A percentile compares a stretch with the other conserved stretches of the same genome.
Conservation (phyloP, 2,797 vertebrate genomes). For the Rachycentron canadum region DNA sequence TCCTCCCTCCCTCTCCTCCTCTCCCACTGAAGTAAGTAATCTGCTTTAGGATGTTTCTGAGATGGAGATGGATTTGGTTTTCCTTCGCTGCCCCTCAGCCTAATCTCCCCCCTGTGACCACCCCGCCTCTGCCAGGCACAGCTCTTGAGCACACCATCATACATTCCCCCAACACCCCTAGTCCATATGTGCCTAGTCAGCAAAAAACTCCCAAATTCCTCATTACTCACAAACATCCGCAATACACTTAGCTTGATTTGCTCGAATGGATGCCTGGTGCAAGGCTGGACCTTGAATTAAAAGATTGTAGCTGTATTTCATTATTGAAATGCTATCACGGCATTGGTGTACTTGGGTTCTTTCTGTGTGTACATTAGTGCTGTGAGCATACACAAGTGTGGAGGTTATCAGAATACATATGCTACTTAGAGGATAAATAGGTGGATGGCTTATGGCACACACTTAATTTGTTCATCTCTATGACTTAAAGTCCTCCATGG, state of each 20-base stretch:
- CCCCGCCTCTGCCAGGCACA: slow-evolving; percentile 64
- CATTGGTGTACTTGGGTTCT: slow-evolving; percentile 7
- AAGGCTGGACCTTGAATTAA: slow-evolving; percentile 61
- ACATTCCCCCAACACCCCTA: slow-evolving; percentile 25
- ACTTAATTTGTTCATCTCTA: slow-evolving; percentile 34
- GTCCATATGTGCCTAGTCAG: slow-evolving; percentile 75
- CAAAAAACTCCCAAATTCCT: slow-evolving; percentile 82
- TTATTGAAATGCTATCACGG: slow-evolving; percentile 33
- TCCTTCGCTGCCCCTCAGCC: slow-evolving; percentile 79
- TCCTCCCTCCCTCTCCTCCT: slow-evolving; percentile 33
- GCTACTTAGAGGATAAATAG: slow-evolving; percentile 24
- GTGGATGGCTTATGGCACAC: slow-evolving; percentile 2
- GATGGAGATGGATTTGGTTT: slow-evolving; percentile 85
- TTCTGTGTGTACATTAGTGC: slow-evolving; percentile 22
- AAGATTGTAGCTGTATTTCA: slow-evolving; percentile 50
- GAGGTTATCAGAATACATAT: slow-evolving; percentile 6
- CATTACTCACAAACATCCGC: slow-evolving; percentile 83
- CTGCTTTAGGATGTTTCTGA: slow-evolving; percentile 85
- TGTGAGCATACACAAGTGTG: slow-evolving; percentile 12
- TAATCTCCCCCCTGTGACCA: slow-evolving; percentile 83
- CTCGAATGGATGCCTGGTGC: slow-evolving; percentile 57
- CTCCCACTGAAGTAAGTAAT: slow-evolving; percentile 81
- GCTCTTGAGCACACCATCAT: slow-evolving; percentile 82
- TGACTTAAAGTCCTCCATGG: background rate
- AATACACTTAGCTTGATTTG: slow-evolving; percentile 83